phyloP scores from a whole-genome alignment of 53 echinoderm and acorn worm species.

The Arbacia lixula region DNA sequence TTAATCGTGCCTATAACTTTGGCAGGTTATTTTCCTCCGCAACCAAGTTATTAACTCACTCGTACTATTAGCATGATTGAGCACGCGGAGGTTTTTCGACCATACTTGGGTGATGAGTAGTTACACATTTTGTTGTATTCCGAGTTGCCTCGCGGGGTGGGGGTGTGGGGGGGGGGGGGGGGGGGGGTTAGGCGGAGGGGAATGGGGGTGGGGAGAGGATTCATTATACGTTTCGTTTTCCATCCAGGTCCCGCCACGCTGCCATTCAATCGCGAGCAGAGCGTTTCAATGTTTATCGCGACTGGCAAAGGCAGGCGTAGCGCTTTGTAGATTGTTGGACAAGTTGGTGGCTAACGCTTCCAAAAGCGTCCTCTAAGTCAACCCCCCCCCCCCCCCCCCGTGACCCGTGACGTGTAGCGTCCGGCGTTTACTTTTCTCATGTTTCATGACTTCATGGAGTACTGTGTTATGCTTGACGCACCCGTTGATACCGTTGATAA shows the following conservation, averaged over 20 bases:
- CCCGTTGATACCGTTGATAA: slow-evolving; percentile 8
- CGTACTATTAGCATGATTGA: no score
- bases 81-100: no score
- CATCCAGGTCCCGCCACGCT: neutral
- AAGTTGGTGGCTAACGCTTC: slow-evolving; percentile 11
- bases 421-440: neutral
- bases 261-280: slow-evolving; percentile 7
- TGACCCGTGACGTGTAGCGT: neutral
- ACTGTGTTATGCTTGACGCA: slow-evolving; percentile 24
- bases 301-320: neutral
- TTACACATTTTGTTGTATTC: no score
- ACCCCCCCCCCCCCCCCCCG: no score
- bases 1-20: no score
- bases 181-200: no score
- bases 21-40: no score
- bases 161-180: no score
- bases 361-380: slow-evolving; percentile 14
- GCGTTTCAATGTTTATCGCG: neutral
- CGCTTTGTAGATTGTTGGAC: neutral
- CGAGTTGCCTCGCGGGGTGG: no score
- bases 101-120: no score
- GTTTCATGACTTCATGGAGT: neutral
- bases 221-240: slow-evolving; percentile 17
- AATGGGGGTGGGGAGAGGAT: no score
- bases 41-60: no score